A percentile compares a stretch with the other conserved stretches of the same genome.
These are phyloP conservation scores for mouse (Mus musculus) DNA, from an alignment of 2,113 vertebrate species.

Conservation along the genomic window GRCm39 chr13:113486501-113487000, in stretches of 20 bases:
- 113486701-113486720: background rate
- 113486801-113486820: conserved; percentile 58
- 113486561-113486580: background rate
- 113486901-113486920: conserved; percentile 8
- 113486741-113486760: background rate
- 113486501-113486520: background rate
- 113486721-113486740: background rate
- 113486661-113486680: background rate
- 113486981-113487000: background rate
- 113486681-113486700: background rate
- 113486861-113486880: background rate
- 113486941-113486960: background rate
- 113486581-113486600: background rate
- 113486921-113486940: background rate
- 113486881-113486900: conserved; percentile 50
- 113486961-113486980: background rate
- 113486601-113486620: background rate
- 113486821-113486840: conserved; percentile 65
- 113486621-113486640: background rate
- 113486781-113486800: background rate
- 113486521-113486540: background rate
- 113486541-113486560: background rate
- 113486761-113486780: background rate
- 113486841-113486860: conserved; percentile 35
- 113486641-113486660: background rate